Evolutionary conservation across 64 coral and sea anemone species (phyloP).

Genomic region (Astreopora myriophthalma): DNA sequence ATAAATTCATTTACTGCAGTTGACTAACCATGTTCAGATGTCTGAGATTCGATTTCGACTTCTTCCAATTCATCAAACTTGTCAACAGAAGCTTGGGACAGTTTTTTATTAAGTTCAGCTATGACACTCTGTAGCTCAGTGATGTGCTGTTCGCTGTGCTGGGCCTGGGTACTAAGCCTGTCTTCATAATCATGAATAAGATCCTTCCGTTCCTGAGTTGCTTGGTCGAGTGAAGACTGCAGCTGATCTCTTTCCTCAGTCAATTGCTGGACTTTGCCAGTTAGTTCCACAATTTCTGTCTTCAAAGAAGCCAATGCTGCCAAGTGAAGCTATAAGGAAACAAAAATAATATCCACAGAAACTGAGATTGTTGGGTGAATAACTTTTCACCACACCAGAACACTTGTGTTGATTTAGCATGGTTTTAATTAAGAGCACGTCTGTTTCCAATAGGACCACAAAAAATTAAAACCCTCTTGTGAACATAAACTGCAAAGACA

Average conservation of each 20-base stretch:
- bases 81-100: constrained; percentile 60
- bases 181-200: constrained; percentile 82
- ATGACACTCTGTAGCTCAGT: constrained; percentile 94
- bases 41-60: constrained; percentile 89
- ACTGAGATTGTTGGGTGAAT: too few species aligned
- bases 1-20: background rate
- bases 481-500: background rate
- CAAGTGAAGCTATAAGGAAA: constrained; percentile 68
- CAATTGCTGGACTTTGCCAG: constrained; percentile 84
- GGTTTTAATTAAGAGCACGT: background rate
- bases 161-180: constrained; percentile 48
- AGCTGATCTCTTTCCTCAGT: constrained; percentile 85
- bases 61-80: constrained; percentile 94
- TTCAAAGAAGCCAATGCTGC: constrained; percentile 94
- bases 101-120: constrained; percentile 88
- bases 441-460: background rate
- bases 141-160: constrained; percentile 90
- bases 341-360: background rate
- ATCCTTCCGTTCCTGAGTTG: constrained; percentile 68
- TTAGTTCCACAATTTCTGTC: constrained; percentile 92
- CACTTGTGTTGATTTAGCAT: too few species aligned
- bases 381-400: too few species aligned
- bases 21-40: constrained; percentile 88
- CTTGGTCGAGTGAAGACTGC: constrained; percentile 39
- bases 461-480: background rate